Conservation (phyloP, 2,888 invertebrate genomes). For the Leucophenga montana region DNA sequence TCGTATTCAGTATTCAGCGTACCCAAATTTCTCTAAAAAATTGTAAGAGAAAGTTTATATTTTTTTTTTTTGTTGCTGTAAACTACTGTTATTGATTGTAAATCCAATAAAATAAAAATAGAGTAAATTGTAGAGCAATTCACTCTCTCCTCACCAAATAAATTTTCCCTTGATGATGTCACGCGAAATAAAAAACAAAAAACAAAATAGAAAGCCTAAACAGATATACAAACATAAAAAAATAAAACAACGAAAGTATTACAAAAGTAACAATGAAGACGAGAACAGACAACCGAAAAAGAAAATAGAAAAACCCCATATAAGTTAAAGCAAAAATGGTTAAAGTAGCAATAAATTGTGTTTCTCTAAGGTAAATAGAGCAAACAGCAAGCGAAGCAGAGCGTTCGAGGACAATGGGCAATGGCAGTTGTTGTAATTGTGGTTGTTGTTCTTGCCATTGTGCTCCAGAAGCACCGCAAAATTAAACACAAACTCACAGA, state of each 20-base stretch:
- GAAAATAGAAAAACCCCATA: not conserved
- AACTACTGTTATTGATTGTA: slow-evolving; percentile 2
- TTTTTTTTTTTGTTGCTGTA: no score
- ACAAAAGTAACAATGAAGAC: slow-evolving; percentile 39
- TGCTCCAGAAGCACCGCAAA: slow-evolving; percentile 23
- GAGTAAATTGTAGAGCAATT: not conserved
- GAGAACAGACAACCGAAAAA: slow-evolving; percentile 40
- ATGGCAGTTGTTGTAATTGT: not conserved
- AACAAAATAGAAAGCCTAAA: slow-evolving; percentile 40
- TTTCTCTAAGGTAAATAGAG: slow-evolving; percentile 67
- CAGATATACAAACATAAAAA: slow-evolving; percentile 45
- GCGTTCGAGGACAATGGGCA: not conserved
- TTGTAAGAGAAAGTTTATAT: no score
- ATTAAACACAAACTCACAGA: slow-evolving; percentile 36
- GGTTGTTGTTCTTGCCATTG: no score
- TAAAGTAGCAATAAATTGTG: slow-evolving; percentile 62
- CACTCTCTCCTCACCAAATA: not conserved
- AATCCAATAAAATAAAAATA: not conserved
- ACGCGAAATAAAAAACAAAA: slow-evolving; percentile 46
- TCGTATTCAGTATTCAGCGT: no score
- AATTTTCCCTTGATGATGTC: slow-evolving; percentile 50
- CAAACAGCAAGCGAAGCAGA: slow-evolving; percentile 54
- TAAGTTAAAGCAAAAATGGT: slow-evolving; percentile 51
- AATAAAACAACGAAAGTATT: slow-evolving; percentile 17
- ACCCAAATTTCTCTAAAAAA: no score